Conservation (phyloP, 2,888 invertebrate genomes). For the Andrena hattorfiana region DNA sequence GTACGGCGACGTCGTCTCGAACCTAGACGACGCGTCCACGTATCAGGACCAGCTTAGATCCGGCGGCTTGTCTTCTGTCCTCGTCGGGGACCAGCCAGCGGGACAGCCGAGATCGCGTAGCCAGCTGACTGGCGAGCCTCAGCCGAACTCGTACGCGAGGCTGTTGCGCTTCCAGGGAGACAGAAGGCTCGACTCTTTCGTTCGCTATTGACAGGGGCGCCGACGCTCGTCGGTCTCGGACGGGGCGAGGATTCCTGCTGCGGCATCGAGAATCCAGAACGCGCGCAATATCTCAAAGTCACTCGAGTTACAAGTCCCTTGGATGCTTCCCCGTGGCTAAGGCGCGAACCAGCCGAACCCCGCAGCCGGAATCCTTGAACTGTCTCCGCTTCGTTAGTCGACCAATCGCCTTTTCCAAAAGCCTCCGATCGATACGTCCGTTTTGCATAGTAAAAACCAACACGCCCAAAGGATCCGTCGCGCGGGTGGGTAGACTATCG, state of each 20-base stretch:
- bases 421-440: background rate
- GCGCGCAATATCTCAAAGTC: too few species aligned
- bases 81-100: background rate
- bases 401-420: background rate
- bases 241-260: constrained; percentile 9
- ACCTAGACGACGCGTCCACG: constrained; percentile 35
- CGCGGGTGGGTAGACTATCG: background rate
- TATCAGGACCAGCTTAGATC: constrained; percentile 24
- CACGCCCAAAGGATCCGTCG: background rate
- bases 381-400: constrained; percentile 1
- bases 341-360: background rate
- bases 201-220: constrained; percentile 67
- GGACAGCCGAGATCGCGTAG: constrained; percentile 27
- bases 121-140: constrained; percentile 66
- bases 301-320: too few species aligned
- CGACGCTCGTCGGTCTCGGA: constrained; percentile 12
- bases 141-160: constrained; percentile 75
- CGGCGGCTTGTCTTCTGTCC: background rate
- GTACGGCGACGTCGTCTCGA: constrained; percentile 40
- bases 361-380: constrained; percentile 14
- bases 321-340: too few species aligned
- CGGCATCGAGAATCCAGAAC: too few species aligned
- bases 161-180: constrained; percentile 76
- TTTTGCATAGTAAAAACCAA: background rate
- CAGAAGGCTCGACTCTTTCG: constrained; percentile 75